Conservation (phyloP, 2,888 invertebrate species). For the Augochlorella aurata region DNA sequence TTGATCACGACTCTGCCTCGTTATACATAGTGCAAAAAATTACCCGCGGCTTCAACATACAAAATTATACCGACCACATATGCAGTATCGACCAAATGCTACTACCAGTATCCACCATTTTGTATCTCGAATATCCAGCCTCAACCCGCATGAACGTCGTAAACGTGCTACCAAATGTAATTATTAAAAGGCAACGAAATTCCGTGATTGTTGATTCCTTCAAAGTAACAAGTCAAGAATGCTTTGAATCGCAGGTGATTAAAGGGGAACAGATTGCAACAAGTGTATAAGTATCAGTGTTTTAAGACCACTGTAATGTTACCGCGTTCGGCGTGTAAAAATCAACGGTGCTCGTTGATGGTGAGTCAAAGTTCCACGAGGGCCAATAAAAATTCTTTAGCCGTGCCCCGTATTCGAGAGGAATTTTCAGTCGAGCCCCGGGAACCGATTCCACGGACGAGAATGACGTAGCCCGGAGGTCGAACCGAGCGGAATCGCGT, state of each 20-base stretch:
- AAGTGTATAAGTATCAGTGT: background rate
- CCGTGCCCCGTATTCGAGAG: background rate
- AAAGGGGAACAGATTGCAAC: no score
- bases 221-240: background rate
- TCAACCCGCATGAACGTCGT: no score
- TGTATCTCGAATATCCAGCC: no score
- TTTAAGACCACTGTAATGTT: background rate
- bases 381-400: background rate
- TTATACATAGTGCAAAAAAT: no score
- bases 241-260: no score
- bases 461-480: background rate
- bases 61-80: no score
- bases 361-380: background rate
- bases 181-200: no score
- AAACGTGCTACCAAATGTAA: no score
- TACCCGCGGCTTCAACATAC: no score
- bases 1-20: no score
- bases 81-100: no score
- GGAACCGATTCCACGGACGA: background rate
- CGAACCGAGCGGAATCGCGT: conserved; percentile 14
- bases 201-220: background rate
- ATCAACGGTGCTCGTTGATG: background rate
- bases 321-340: background rate
- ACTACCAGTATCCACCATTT: no score
- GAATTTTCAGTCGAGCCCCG: background rate